Evolutionary conservation across 2,113 vertebrate genomes (phyloP).

Genomic region (Chinchilla lanigera): DNA sequence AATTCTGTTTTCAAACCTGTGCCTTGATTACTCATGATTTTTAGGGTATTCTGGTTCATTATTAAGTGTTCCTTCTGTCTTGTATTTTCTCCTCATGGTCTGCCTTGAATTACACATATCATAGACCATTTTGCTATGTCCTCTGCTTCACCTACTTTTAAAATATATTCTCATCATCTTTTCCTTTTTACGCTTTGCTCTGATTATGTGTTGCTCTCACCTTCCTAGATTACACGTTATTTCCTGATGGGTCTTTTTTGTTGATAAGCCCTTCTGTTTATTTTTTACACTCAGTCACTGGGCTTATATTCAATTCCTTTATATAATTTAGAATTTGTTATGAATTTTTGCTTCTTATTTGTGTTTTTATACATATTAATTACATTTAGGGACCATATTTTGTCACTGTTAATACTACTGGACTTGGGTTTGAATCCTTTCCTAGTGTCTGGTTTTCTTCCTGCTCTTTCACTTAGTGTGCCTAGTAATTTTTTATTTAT

Average conservation of each 20-base stretch:
- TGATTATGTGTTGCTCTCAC: not conserved
- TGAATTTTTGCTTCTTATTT: not conserved
- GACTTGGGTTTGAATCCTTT: not conserved
- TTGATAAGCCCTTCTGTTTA: not conserved
- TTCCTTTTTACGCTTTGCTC: not conserved
- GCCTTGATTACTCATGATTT: not conserved
- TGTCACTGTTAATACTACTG: not conserved
- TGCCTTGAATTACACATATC: not conserved
- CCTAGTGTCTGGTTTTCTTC: conserved; percentile 8
- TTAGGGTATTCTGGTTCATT: not conserved
- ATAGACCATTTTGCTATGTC: not conserved
- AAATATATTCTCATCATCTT: not conserved
- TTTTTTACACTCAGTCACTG: not conserved
- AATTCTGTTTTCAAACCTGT: not conserved
- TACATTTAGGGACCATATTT: not conserved
- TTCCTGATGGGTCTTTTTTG: not conserved
- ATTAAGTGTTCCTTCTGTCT: not conserved
- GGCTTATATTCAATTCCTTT: not conserved
- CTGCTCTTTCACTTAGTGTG: not conserved
- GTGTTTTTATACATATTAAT: not conserved
- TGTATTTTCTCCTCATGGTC: not conserved
- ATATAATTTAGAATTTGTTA: not conserved
- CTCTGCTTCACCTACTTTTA: not conserved
- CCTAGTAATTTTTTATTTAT: not conserved
- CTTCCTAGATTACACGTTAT: not conserved